Evolutionary conservation across 1,140 invertebrate species (phyloP), one percentile per base, ranked within the genome.

Genomic region (Bombus waltoni): DNA sequence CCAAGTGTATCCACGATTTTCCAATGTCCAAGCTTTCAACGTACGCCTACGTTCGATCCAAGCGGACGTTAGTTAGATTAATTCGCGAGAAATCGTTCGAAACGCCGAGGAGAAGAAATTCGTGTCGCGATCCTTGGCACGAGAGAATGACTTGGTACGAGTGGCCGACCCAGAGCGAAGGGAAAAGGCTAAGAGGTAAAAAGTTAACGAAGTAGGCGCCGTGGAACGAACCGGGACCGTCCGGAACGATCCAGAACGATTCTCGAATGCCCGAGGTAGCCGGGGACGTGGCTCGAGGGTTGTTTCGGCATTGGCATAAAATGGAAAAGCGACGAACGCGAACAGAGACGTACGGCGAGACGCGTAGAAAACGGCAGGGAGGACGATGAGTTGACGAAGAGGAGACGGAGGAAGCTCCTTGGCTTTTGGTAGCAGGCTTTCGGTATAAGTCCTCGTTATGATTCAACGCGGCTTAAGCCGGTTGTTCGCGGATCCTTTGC

Each of bases 381-480:
- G 38, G 83, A 13, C 18, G 47, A 32, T 32, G 32, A 32, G 18
- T 53, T 32, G n/a, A 42, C 40, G 47, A 66, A 77, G 47, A 47
- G 22, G 65, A 68, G 75, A 84, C 62, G 62, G 22, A 57, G 53
- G 71, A 76, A 72, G 68, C 86, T 87, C 80, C 81, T 85, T 86
- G 90, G 92, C 91, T 94, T 94, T 93, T 93, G 25, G 74, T 76
- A 91, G 92, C 87, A 92, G 90, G 92, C 93, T 94, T 92, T 93
- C 86, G 93, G 93, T 87, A 91, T 94, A 94, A 94, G 92, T 94
- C 93, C 93, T 94, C 91, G 93, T 94, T 94, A 94, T 94, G 93
- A 94, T 94, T 94, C 93, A 94, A 94, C 93, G 93, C 92, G 93
- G 91, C 91, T 93, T 94, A 94, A 94, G 93, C 92, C 88, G 91